Conservation (phyloP, 2,797 vertebrate genomes). For the Coreius guichenoti region DNA sequence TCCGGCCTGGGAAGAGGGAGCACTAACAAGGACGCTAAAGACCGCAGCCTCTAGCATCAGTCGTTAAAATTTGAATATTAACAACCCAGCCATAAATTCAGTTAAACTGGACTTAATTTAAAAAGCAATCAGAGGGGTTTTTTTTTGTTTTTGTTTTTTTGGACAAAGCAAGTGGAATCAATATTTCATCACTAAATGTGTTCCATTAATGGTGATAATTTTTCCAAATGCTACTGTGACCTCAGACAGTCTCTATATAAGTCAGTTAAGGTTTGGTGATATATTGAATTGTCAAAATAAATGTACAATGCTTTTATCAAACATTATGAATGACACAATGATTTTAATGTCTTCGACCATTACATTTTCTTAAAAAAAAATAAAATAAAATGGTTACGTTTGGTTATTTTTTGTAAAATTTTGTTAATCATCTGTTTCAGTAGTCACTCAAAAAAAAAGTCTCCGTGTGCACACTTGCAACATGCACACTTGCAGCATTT, state of each 20-base stretch:
- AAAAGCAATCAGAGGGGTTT: not conserved
- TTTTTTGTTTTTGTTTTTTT: not conserved
- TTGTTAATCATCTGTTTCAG: not conserved
- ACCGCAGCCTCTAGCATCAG: not conserved
- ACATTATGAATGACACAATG: not conserved
- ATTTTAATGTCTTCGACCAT: not conserved
- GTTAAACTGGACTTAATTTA: conserved; percentile 2
- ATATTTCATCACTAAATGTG: conserved; percentile 9
- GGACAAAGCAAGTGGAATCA: conserved; percentile 25
- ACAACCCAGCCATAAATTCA: conserved; percentile 15
- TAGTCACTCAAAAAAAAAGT: not conserved
- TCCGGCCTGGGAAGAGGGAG: too few species aligned
- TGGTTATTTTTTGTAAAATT: not conserved
- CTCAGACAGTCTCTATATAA: not conserved
- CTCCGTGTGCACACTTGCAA: not conserved
- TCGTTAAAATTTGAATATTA: conserved; percentile 45
- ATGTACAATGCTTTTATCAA: too few species aligned
- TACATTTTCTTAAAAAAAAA: not conserved
- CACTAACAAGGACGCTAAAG: not conserved
- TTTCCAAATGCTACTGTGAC: not conserved
- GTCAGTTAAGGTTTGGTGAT: not conserved
- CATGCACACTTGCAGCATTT: conserved; percentile 11
- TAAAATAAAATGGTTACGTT: not conserved
- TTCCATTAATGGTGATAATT: conserved; percentile 27
- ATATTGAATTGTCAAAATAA: not conserved